Evolutionary conservation across 2,113 vertebrate species (phyloP).

Genomic region (Dascyllus trimaculatus): DNA sequence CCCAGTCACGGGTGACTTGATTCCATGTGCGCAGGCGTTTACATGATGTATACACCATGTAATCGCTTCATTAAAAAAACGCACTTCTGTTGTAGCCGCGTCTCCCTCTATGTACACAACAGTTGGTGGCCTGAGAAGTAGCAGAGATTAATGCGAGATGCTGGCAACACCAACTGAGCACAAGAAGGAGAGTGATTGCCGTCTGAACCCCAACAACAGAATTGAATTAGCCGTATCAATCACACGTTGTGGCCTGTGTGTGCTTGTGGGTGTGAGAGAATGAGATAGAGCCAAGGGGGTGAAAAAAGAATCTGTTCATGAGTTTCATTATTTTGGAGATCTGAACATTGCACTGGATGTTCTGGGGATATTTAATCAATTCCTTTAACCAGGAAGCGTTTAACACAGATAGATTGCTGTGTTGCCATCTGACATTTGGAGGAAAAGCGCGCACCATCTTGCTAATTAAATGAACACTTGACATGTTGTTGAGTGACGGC

Average conservation of each 20-base stretch:
- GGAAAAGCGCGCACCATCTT: not conserved
- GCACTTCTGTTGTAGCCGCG: not conserved
- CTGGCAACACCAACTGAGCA: slow-evolving; percentile 38
- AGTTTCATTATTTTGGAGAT: slow-evolving; percentile 19
- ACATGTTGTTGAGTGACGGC: slow-evolving; percentile 42
- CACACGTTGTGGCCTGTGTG: slow-evolving; percentile 23
- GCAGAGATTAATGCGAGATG: slow-evolving; percentile 38
- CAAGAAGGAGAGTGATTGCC: slow-evolving; percentile 42
- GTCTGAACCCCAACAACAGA: slow-evolving; percentile 45
- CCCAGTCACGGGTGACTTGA: slow-evolving; percentile 18
- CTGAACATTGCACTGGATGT: not conserved
- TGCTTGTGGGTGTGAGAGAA: not conserved
- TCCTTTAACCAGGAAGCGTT: slow-evolving; percentile 28
- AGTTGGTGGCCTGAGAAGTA: slow-evolving; percentile 52
- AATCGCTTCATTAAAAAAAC: slow-evolving; percentile 56
- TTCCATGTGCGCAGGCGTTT: slow-evolving; percentile 42
- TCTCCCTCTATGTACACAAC: slow-evolving; percentile 33
- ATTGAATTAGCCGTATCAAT: slow-evolving; percentile 62
- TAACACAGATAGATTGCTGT: slow-evolving; percentile 14
- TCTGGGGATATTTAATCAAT: slow-evolving; percentile 36
- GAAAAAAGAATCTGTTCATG: slow-evolving; percentile 13
- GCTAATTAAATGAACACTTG: slow-evolving; percentile 50
- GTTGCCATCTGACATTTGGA: slow-evolving; percentile 32
- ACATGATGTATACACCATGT: slow-evolving; percentile 53
- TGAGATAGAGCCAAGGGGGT: not conserved